phyloP scores from a whole-genome alignment of 2,113 vertebrate genomes.

The Hemicordylus capensis region DNA sequence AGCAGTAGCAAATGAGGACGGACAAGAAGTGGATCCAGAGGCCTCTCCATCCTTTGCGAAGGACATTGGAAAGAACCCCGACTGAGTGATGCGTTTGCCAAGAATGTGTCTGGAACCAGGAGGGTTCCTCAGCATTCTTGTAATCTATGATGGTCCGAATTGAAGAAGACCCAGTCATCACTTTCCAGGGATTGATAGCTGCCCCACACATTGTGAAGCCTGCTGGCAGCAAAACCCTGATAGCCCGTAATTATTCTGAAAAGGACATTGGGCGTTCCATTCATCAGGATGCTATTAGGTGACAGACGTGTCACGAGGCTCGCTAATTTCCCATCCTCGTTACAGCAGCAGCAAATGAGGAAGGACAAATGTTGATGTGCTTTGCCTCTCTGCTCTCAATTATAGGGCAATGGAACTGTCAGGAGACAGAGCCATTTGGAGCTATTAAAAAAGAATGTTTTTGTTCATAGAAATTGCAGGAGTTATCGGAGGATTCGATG shows the following conservation, averaged over 20 bases:
- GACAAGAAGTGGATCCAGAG: no score
- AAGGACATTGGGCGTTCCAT: background rate
- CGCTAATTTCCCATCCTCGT: constrained; percentile 15
- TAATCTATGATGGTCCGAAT: background rate
- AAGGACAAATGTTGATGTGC: background rate
- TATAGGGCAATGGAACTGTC: background rate
- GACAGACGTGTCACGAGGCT: background rate
- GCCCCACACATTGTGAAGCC: background rate
- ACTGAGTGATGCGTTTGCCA: background rate
- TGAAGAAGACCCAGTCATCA: background rate
- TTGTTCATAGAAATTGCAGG: constrained; percentile 15
- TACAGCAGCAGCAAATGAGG: background rate
- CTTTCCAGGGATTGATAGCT: background rate
- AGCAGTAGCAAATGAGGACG: no score
- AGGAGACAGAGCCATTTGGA: background rate
- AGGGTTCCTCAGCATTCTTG: no score
- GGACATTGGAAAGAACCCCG: background rate
- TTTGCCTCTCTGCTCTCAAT: rapidly evolving
- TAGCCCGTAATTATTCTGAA: constrained; percentile 15
- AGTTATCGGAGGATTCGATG: constrained; percentile 22
- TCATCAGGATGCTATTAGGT: background rate
- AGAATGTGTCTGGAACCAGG: background rate
- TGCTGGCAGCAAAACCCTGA: background rate
- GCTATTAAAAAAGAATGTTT: background rate
- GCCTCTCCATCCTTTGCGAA: no score